These are phyloP conservation scores for Agrypnia vestita DNA, from an alignment of 1,140 invertebrate genomes.

Conservation along the genomic window DNA sequence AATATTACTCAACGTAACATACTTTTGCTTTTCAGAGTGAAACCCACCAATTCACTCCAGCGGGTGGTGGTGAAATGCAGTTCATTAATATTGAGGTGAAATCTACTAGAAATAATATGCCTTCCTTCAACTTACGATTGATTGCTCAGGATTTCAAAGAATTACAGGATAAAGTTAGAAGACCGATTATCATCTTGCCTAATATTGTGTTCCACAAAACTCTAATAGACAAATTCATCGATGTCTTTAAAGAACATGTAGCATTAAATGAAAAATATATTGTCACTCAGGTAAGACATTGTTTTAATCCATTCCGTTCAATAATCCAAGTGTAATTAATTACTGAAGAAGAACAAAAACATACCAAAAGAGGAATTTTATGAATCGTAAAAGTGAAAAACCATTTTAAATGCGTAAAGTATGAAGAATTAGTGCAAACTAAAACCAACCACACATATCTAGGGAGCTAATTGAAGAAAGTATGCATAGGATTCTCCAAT, in stretches of 20 bases:
- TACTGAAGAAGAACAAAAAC: no score
- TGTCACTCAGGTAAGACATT: conserved; percentile 15
- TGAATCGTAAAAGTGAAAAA: no score
- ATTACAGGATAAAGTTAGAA: conserved; percentile 83
- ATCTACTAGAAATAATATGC: conserved; percentile 73
- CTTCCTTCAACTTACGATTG: conserved; percentile 80
- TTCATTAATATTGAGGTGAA: conserved; percentile 88
- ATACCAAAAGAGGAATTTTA: no score
- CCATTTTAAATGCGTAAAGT: no score
- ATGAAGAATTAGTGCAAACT: no score
- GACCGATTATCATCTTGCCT: conserved; percentile 82
- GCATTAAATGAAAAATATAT: conserved; percentile 79
- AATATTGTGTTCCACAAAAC: conserved; percentile 87
- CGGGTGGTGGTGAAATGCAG: conserved; percentile 79
- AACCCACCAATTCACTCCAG: conserved; percentile 78
- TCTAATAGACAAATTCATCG: conserved; percentile 87
- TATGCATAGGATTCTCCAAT: no score
- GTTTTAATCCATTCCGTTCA: no score
- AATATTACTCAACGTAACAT: neutral
- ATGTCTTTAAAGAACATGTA: conserved; percentile 86
- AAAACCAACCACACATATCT: no score
- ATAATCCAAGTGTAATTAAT: no score
- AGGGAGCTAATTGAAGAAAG: no score
- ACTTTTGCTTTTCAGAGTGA: conserved; percentile 74
- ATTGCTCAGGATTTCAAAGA: conserved; percentile 86